Evolutionary conservation across 64 coral and sea anemone genomes (phyloP).

Genomic region (Montipora sp.): DNA sequence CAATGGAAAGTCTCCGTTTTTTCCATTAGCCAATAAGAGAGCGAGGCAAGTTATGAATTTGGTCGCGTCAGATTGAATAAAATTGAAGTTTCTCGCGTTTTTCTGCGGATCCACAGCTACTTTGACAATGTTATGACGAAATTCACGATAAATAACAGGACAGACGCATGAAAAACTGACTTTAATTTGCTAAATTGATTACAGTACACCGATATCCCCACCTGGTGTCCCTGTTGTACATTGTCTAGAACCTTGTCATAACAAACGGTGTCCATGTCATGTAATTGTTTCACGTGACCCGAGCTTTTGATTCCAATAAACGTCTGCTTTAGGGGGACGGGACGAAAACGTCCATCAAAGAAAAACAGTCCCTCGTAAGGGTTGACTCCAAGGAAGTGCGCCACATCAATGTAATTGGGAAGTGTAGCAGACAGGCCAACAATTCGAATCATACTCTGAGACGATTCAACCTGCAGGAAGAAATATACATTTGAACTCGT

Average conservation of each 20-base stretch:
- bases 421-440: conserved; percentile 97
- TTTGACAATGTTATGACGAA: too few species aligned
- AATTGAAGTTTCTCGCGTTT: too few species aligned
- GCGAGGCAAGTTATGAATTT: too few species aligned
- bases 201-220: background rate
- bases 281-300: conserved; percentile 68
- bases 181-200: too few species aligned
- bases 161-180: background rate
- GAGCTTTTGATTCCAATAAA: conserved; percentile 92
- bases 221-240: conserved; percentile 94
- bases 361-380: conserved; percentile 89
- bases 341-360: conserved; percentile 96
- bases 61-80: too few species aligned
- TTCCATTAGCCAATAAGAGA: too few species aligned
- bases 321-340: conserved; percentile 87
- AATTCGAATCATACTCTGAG: conserved; percentile 98
- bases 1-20: too few species aligned
- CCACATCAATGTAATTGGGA: conserved; percentile 94
- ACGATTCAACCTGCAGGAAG: conserved; percentile 79
- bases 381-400: conserved; percentile 82
- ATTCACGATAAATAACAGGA: too few species aligned
- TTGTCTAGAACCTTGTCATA: conserved; percentile 95
- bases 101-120: too few species aligned
- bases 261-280: conserved; percentile 96
- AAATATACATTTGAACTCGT: background rate